A percentile compares a stretch with the other conserved stretches of the same genome.
Conservation (phyloP, 1,140 invertebrate genomes). For the Saxidomus purpurata region DNA sequence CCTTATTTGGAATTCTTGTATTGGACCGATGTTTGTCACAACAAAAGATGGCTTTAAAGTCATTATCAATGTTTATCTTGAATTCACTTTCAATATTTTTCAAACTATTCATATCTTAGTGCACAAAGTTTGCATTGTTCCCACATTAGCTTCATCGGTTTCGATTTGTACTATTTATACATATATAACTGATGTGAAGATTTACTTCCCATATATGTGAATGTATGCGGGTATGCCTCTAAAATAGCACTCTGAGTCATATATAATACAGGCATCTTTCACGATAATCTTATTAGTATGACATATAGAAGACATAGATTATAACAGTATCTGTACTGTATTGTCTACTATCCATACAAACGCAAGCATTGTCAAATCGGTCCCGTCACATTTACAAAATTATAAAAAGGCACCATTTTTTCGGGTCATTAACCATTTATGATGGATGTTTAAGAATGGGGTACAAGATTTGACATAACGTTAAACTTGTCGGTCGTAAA, state of each 20-base stretch:
- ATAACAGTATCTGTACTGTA: slow-evolving; percentile 27
- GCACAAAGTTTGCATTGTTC: not conserved
- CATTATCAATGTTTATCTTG: slow-evolving; percentile 17
- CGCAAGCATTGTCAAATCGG: slow-evolving; percentile 24
- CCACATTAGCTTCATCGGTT: not conserved
- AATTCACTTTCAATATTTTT: slow-evolving; percentile 3
- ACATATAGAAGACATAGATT: slow-evolving; percentile 28
- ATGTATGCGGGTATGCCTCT: not conserved
- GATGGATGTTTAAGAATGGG: not conserved
- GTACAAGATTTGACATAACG: slow-evolving; percentile 10
- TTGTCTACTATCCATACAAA: slow-evolving; percentile 24
- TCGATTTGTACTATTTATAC: not conserved
- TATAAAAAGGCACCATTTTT: slow-evolving; percentile 26
- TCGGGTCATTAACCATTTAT: slow-evolving; percentile 20
- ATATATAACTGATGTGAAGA: not conserved
- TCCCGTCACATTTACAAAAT: slow-evolving; percentile 25
- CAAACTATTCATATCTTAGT: not conserved
- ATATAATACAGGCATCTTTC: not conserved
- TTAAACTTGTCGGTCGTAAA: slow-evolving; percentile 42
- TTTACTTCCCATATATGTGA: not conserved
- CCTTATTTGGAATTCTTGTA: not conserved
- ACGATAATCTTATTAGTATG: slow-evolving; percentile 15
- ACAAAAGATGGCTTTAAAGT: slow-evolving; percentile 25
- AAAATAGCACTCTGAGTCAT: slow-evolving; percentile 9
- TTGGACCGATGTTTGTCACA: slow-evolving; percentile 22